Conservation (phyloP, 2,113 vertebrate species). For the Lophotis ruficrista region DNA sequence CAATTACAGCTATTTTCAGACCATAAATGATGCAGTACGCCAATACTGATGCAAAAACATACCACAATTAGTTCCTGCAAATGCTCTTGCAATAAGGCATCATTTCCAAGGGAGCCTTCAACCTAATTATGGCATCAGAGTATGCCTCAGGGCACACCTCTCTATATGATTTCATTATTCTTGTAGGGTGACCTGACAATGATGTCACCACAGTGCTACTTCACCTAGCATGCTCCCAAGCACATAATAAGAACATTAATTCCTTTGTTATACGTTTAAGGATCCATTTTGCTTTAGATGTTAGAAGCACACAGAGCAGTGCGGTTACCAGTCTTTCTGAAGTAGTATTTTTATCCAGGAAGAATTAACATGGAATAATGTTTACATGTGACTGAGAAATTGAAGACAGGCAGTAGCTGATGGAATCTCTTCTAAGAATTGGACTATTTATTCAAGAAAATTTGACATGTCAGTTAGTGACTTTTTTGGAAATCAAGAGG, state of each 20-base stretch:
- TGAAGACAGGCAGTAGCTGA: conserved; percentile 3
- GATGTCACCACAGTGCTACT: conserved; percentile 66
- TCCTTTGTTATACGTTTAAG: conserved; percentile 41
- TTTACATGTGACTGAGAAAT: background rate
- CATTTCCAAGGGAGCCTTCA: conserved; percentile 75
- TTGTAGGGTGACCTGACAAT: conserved; percentile 65
- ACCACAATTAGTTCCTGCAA: conserved; percentile 78
- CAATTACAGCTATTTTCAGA: conserved; percentile 80
- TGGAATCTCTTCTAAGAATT: conserved; percentile 15
- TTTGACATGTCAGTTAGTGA: background rate
- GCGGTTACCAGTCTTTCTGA: background rate
- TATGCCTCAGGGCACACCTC: conserved; percentile 65
- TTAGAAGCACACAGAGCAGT: background rate
- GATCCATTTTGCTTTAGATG: conserved; percentile 5
- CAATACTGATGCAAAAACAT: conserved; percentile 75
- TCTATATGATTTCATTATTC: conserved; percentile 73
- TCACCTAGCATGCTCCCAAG: conserved; percentile 50
- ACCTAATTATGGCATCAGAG: conserved; percentile 76
- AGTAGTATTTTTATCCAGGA: conserved; percentile 41
- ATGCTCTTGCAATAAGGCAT: conserved; percentile 64
- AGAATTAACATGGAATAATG: background rate
- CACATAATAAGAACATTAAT: conserved; percentile 64
- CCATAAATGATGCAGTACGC: conserved; percentile 72
- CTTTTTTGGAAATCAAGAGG: background rate
- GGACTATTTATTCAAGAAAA: conserved; percentile 44